Percentiles rank a stretch among this genome's conserved stretches.
Evolutionary conservation across 2,797 vertebrate species (phyloP).

Genomic region (Varecia variegata): DNA sequence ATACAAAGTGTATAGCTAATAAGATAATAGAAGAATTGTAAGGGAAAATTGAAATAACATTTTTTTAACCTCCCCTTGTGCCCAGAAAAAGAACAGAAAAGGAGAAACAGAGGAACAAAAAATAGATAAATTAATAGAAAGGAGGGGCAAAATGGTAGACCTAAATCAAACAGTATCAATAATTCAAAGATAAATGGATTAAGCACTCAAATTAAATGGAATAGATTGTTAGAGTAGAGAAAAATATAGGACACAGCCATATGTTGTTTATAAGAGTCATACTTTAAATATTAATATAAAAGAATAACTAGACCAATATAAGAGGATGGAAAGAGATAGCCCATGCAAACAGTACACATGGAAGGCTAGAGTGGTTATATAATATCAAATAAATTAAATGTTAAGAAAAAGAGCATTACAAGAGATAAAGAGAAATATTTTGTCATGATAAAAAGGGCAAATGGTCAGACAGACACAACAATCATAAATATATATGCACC

Average conservation of each 20-base stretch:
- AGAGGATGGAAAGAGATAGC: background rate
- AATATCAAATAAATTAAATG: background rate
- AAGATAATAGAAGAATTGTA: background rate
- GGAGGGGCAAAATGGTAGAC: background rate
- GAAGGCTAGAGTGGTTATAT: background rate
- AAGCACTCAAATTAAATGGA: background rate
- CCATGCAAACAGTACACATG: background rate
- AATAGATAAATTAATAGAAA: background rate
- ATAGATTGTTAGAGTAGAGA: background rate
- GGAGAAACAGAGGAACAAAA: background rate
- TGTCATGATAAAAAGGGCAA: background rate
- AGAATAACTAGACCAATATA: conserved; percentile 8
- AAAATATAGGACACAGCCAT: background rate
- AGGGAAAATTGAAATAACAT: background rate
- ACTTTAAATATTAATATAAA: background rate
- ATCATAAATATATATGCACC: background rate
- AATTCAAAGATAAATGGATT: conserved; percentile 35
- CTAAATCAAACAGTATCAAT: background rate
- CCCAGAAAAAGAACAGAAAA: background rate
- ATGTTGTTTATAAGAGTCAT: background rate
- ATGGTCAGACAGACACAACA: background rate
- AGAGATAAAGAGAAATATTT: background rate
- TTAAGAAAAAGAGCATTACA: background rate
- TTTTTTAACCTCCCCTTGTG: background rate
- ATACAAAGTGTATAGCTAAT: background rate